Percentiles rank a stretch among this genome's conserved stretches.
Conservation (phyloP, 2,888 invertebrate species). For the Erebia ligea region DNA sequence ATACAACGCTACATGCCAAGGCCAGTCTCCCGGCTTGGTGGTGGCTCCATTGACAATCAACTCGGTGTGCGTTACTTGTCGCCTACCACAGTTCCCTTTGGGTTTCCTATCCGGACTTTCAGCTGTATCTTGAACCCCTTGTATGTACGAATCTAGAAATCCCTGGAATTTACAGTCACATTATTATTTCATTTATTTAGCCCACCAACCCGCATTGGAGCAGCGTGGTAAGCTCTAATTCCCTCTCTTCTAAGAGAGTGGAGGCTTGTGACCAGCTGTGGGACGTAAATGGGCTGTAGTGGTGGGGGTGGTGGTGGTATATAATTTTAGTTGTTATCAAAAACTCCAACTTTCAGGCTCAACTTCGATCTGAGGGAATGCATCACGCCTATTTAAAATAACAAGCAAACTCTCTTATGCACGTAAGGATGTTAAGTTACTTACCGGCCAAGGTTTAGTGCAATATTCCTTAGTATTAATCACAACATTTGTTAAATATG, state of each 20-base stretch:
- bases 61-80: slow-evolving; percentile 52
- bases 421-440: neutral
- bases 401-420: too few species aligned
- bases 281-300: too few species aligned
- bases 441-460: slow-evolving; percentile 45
- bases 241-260: too few species aligned
- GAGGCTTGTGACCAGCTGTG: too few species aligned
- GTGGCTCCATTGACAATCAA: slow-evolving; percentile 57
- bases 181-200: too few species aligned
- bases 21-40: slow-evolving; percentile 65
- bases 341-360: too few species aligned
- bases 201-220: too few species aligned
- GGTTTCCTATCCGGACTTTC: slow-evolving; percentile 39
- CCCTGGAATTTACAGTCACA: slow-evolving; percentile 10
- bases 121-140: slow-evolving; percentile 43
- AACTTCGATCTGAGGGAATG: too few species aligned
- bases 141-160: slow-evolving; percentile 8
- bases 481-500: slow-evolving; percentile 47
- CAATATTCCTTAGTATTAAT: slow-evolving; percentile 49
- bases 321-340: too few species aligned
- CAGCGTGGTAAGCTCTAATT: too few species aligned
- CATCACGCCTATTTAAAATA: too few species aligned
- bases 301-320: too few species aligned
- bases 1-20: slow-evolving; percentile 66
- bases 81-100: slow-evolving; percentile 53